Percentiles rank a stretch among this genome's conserved stretches.
Evolutionary conservation across 2,888 invertebrate species (phyloP).

Genomic region (Campoletis raptor): DNA sequence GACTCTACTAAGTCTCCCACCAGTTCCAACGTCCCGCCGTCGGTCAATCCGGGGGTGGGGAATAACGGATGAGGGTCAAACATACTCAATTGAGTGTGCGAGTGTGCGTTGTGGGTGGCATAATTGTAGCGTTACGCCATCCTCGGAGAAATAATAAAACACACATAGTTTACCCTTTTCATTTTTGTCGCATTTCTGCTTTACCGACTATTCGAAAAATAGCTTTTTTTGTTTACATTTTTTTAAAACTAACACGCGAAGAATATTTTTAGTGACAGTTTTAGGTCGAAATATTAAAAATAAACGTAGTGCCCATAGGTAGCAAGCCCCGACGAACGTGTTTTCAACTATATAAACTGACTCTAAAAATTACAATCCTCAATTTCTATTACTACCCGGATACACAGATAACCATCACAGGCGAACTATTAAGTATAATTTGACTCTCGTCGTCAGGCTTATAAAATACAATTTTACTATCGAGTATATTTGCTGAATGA

Average conservation of each 20-base stretch:
- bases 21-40: not conserved
- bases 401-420: too few species aligned
- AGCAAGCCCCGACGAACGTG: not conserved
- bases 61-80: not conserved
- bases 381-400: not conserved
- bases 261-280: not conserved
- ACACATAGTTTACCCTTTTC: not conserved
- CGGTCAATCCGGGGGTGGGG: not conserved
- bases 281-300: not conserved
- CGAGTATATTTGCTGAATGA: too few species aligned
- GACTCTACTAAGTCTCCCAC: conserved; percentile 57
- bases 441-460: too few species aligned
- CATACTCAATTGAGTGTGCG: not conserved
- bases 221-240: not conserved
- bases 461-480: too few species aligned
- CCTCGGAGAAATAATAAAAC: not conserved
- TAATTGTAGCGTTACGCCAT: not conserved
- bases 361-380: not conserved
- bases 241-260: not conserved
- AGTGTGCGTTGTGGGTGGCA: not conserved
- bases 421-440: too few species aligned
- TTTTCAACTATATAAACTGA: not conserved
- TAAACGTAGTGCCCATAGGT: not conserved
- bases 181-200: not conserved
- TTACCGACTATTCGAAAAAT: not conserved